Conservation (phyloP, 92 coral and sea anemone species). For the Epizoanthus fatuus region DNA sequence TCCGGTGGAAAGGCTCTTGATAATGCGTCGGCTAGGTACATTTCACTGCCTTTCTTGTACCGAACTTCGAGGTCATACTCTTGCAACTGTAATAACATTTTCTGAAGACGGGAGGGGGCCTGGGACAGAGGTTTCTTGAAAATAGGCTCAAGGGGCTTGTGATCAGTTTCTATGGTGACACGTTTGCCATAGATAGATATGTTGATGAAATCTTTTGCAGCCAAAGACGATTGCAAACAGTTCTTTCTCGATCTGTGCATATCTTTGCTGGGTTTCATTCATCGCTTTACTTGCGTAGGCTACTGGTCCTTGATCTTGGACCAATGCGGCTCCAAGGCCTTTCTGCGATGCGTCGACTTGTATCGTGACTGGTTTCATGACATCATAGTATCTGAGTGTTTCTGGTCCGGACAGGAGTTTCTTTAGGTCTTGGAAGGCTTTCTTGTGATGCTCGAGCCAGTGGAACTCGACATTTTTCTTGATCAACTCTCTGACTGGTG, state of each 20-base stretch:
- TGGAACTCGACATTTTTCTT: conserved; percentile 62
- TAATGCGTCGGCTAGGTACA: conserved; percentile 72
- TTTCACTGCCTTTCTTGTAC: conserved; percentile 58
- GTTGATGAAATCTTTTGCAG: conserved; percentile 55
- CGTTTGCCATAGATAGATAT: conserved; percentile 58
- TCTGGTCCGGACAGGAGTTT: conserved; percentile 38
- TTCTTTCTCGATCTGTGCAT: conserved; percentile 61
- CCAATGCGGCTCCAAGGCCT: conserved; percentile 57
- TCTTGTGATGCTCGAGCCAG: conserved; percentile 69
- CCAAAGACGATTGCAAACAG: conserved; percentile 60
- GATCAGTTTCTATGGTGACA: conserved; percentile 54
- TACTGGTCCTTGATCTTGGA: conserved; percentile 57
- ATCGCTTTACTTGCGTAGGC: conserved; percentile 53
- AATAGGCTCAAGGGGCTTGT: conserved; percentile 46
- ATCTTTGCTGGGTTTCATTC: conserved; percentile 56
- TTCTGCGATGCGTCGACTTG: conserved; percentile 55
- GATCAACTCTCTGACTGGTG: conserved; percentile 64
- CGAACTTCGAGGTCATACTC: conserved; percentile 40
- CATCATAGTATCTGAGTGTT: conserved; percentile 67
- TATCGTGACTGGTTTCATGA: conserved; percentile 41
- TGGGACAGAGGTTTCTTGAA: conserved; percentile 45
- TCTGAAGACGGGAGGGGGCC: conserved; percentile 49
- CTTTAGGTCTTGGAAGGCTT: conserved; percentile 68
- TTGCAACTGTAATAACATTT: conserved; percentile 55
- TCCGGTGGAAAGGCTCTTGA: conserved; percentile 69